phyloP scores from a whole-genome alignment of 2,888 invertebrate species.

The Aleiodes alternator region DNA sequence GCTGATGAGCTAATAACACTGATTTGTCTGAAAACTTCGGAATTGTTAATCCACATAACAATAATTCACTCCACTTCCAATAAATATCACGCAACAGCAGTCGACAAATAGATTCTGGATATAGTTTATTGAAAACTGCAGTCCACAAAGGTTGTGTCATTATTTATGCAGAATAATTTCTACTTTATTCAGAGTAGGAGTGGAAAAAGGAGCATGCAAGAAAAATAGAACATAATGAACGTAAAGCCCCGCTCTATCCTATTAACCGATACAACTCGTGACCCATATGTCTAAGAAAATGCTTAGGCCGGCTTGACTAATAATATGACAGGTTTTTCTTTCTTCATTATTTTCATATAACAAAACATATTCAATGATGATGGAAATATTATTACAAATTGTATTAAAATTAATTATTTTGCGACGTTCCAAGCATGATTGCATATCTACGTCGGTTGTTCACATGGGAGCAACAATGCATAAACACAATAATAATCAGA shows the following conservation, averaged over 20 bases:
- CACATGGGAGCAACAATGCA: too few species aligned
- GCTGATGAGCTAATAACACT: too few species aligned
- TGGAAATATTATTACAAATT: neutral
- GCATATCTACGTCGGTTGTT: slow-evolving; percentile 2
- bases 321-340: neutral
- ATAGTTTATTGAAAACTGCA: too few species aligned
- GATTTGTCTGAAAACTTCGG: too few species aligned
- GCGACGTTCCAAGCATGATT: neutral
- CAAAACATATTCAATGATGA: too few species aligned
- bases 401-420: too few species aligned
- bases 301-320: slow-evolving; percentile 6
- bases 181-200: neutral
- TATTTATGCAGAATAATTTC: neutral
- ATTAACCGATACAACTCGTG: slow-evolving; percentile 72
- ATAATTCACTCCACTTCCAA: too few species aligned
- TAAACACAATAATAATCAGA: neutral
- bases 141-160: neutral
- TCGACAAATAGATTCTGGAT: too few species aligned
- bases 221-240: slow-evolving; percentile 24
- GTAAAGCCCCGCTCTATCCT: slow-evolving; percentile 70
- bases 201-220: neutral
- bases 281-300: slow-evolving; percentile 73
- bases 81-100: too few species aligned
- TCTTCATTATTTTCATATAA: neutral
- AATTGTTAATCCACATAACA: too few species aligned